Conservation (phyloP, 2,888 invertebrate species). For the Latrodectus hesperus region DNA sequence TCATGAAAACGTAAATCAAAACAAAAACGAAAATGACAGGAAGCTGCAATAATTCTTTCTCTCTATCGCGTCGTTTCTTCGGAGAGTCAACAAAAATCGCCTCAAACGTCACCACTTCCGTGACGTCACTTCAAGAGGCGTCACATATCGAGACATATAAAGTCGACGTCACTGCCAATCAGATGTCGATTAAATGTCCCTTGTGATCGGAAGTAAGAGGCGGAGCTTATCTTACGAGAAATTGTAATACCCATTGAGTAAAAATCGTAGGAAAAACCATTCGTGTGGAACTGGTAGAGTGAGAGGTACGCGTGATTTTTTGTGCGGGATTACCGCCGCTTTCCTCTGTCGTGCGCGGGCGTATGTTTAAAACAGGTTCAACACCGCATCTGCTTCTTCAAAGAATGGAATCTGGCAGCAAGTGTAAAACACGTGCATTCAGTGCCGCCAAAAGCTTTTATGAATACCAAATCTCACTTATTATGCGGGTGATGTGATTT, state of each 20-base stretch:
- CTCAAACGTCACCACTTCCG: conserved; percentile 18
- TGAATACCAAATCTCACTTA: not conserved
- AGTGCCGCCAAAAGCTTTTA: not conserved
- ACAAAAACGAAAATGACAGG: not conserved
- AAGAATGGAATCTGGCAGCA: not conserved
- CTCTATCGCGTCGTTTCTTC: conserved; percentile 3
- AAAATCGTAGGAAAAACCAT: conserved; percentile 58
- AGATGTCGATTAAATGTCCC: conserved; percentile 21
- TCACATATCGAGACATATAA: conserved; percentile 39
- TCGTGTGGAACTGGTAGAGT: conserved; percentile 30
- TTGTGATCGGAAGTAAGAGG: conserved; percentile 59
- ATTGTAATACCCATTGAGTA: conserved; percentile 51
- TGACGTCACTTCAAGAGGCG: conserved; percentile 44
- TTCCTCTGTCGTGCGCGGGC: not conserved
- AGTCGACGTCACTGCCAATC: conserved; percentile 49
- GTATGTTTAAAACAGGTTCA: conserved; percentile 44
- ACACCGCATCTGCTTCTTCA: conserved; percentile 24
- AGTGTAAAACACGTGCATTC: conserved; percentile 8
- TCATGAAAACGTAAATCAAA: not conserved
- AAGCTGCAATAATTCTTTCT: not conserved
- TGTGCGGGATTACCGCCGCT: conserved; percentile 38
- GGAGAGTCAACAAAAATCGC: conserved; percentile 30
- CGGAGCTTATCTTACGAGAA: conserved; percentile 43
- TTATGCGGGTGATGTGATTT: too few species aligned
- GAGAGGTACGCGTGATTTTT: conserved; percentile 8